Evolutionary conservation across 2,113 vertebrate species (phyloP), one percentile per base, ranked within the genome.

Genomic region (Halichoeres trimaculatus): DNA sequence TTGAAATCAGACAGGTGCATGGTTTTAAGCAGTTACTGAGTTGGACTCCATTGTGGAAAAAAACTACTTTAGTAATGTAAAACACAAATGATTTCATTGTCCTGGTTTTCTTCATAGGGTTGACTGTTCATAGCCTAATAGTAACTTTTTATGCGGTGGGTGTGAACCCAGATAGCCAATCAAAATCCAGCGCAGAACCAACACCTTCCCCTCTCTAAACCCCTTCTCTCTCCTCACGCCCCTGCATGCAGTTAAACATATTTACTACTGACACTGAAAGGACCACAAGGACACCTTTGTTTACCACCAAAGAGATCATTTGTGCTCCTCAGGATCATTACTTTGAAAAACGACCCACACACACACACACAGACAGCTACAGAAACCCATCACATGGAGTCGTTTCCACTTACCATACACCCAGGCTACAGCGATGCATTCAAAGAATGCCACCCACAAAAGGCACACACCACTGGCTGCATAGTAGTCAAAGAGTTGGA

Each of bases 401-500:
- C 13, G 19, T 43, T 69, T 56, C 68, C 91, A 85, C 97, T 98
- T 92, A 99, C 98, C 98, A 95, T 98, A 99, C 94, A 99, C 95
- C 98, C 98, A 99, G 95, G 97, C 95, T 95, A 99, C 95, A 94
- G 97, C 98, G 93, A 99, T 95, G 95, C 98, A 99, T 96, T 99
- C 98, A 95, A 99, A 99, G 96, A 99, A 99, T 94, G 98, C 98
- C 91, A 99, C 98, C 98, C 98, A 99, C 93, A 99, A 94, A 94
- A 99, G 97, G 96, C 98, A 99, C 94, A 99, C 96, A 94, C 98
- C 98, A 81, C 98, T 99, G 94, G 98, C 98, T 95, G 98, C 98
- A 93, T 99, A 99, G 96, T 98, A 99, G 95, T 99, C 98, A 94
- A 99, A 99, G 93, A 99, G 97, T 89, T 99, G 98, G 91, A 99